These are phyloP conservation scores for Bombus ignitus DNA, from an alignment of 1,140 invertebrate species.

Conservation along the genomic window DNA sequence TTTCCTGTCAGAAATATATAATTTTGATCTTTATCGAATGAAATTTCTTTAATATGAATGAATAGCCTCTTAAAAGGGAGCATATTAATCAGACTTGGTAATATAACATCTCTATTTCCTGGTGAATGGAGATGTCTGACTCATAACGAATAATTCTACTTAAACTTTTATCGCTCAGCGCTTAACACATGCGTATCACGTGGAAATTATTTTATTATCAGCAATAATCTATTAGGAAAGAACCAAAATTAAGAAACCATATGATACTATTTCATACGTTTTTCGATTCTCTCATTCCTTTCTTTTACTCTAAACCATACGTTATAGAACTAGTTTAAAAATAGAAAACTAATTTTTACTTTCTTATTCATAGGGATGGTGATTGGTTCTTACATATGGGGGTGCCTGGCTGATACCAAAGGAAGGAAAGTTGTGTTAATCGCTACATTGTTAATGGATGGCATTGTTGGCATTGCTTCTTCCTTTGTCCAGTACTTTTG, in stretches of 20 bases:
- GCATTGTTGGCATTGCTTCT: slow-evolving; percentile 88
- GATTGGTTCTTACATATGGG: slow-evolving; percentile 94
- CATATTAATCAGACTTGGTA: background rate
- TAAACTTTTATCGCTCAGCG: background rate
- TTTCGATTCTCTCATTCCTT: too few species aligned
- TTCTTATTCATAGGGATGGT: slow-evolving; percentile 88
- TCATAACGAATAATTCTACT: background rate
- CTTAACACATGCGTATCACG: too few species aligned
- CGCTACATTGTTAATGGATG: slow-evolving; percentile 90
- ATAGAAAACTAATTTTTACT: background rate
- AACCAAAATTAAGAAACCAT: too few species aligned
- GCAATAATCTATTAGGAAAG: too few species aligned
- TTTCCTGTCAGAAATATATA: background rate
- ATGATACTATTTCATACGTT: too few species aligned
- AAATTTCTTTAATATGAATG: too few species aligned
- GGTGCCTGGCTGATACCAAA: slow-evolving; percentile 91
- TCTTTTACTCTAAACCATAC: too few species aligned
- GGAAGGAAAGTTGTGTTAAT: slow-evolving; percentile 90
- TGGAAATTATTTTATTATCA: background rate
- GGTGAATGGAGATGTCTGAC: background rate
- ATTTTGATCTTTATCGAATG: background rate
- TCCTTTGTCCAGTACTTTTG: slow-evolving; percentile 90
- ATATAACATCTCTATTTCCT: background rate
- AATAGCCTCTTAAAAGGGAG: too few species aligned
- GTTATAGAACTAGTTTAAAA: too few species aligned